Evolutionary conservation across 2,113 vertebrate species (phyloP).

Genomic region (Tilapia sparmanii): DNA sequence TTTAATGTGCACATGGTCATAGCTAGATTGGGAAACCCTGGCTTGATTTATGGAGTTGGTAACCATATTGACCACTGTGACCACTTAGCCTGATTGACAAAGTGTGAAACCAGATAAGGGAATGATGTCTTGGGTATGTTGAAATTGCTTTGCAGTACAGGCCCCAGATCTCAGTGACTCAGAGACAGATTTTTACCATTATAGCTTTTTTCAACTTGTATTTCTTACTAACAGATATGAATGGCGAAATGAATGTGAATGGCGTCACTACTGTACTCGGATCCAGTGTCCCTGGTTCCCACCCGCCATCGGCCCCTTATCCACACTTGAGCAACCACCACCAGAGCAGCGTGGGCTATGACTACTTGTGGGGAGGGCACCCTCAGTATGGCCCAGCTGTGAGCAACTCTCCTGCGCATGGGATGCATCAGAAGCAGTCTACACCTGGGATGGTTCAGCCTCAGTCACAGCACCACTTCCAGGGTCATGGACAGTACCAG

Average conservation of each 20-base stretch:
- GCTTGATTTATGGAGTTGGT: not conserved
- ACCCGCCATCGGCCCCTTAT: conserved; percentile 76
- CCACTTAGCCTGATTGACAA: not conserved
- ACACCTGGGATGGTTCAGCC: conserved; percentile 60
- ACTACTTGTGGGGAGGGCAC: conserved; percentile 91
- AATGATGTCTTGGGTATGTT: not conserved
- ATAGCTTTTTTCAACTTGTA: not conserved
- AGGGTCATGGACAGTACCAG: conserved; percentile 81
- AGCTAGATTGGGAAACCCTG: not conserved
- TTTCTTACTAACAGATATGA: conserved; percentile 77
- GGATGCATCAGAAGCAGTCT: conserved; percentile 81
- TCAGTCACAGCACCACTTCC: conserved; percentile 75
- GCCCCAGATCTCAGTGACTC: not conserved
- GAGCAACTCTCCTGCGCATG: conserved; percentile 60
- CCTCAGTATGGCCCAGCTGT: conserved; percentile 75
- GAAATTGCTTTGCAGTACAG: not conserved
- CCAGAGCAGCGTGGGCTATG: conserved; percentile 77
- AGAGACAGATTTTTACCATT: not conserved
- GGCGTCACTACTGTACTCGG: conserved; percentile 94
- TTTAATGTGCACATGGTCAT: not conserved
- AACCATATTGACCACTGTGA: not conserved
- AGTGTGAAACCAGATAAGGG: not conserved
- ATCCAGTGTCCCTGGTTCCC: conserved; percentile 82
- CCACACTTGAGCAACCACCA: conserved; percentile 77
- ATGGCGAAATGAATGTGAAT: conserved; percentile 95